These are phyloP conservation scores for Paratilapia polleni DNA, from an alignment of 2,113 vertebrate species.

Conservation along the genomic window DNA sequence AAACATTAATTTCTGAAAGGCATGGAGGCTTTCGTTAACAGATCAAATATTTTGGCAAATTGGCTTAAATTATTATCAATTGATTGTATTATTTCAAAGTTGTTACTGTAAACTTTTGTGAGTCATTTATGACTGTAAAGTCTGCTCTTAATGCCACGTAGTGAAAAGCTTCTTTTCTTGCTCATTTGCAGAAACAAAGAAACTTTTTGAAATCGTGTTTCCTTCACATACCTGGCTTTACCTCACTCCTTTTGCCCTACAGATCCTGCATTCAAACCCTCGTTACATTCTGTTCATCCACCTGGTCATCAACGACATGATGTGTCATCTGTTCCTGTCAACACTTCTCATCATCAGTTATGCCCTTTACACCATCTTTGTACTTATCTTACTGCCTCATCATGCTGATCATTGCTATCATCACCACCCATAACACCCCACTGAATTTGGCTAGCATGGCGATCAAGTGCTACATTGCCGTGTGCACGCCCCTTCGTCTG, in stretches of 20 bases:
- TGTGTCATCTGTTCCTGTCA: conserved; percentile 37
- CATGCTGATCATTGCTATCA: conserved; percentile 44
- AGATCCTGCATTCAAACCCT: conserved; percentile 60
- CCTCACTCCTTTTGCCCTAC: background rate
- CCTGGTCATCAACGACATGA: conserved; percentile 60
- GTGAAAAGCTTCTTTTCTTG: background rate
- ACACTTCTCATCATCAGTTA: conserved; percentile 40
- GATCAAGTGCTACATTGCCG: conserved; percentile 70
- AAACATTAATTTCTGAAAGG: background rate
- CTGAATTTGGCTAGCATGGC: conserved; percentile 70
- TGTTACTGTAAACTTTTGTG: background rate
- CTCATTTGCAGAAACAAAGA: background rate
- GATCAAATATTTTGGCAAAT: background rate
- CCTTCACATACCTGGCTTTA: conserved; percentile 63
- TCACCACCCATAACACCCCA: conserved; percentile 66
- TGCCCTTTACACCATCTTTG: background rate
- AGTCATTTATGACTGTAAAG: background rate
- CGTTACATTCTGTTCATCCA: conserved; percentile 72
- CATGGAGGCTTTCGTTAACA: background rate
- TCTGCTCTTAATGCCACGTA: background rate
- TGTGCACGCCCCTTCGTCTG: conserved; percentile 70
- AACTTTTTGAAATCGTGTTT: conserved; percentile 14
- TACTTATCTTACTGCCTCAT: conserved; percentile 65
- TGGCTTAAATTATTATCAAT: background rate
- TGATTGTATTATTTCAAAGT: background rate